Evolutionary conservation across 2,797 vertebrate species (phyloP).

Genomic region (Acridotheres tristis): DNA sequence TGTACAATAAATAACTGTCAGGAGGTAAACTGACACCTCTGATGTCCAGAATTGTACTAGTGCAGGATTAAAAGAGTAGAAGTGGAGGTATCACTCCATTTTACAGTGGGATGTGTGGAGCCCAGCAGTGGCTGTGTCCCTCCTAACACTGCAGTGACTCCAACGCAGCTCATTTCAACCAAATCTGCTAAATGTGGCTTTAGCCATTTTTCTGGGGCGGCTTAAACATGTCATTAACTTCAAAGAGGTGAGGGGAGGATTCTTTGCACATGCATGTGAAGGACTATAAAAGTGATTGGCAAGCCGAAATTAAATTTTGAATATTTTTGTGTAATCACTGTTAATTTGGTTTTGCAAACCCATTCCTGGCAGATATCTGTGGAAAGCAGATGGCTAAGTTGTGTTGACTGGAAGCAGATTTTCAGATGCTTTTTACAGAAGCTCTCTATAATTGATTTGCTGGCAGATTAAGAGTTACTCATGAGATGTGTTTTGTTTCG

Average conservation of each 20-base stretch:
- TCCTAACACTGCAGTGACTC: not conserved
- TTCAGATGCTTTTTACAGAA: conserved; percentile 53
- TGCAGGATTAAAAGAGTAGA: not conserved
- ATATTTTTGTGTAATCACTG: conserved; percentile 32
- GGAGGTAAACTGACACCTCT: not conserved
- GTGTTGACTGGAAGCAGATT: conserved; percentile 67
- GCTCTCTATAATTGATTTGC: conserved; percentile 41
- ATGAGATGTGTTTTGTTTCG: conserved; percentile 33
- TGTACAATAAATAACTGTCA: not conserved
- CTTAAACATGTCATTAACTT: not conserved
- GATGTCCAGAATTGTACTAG: not conserved
- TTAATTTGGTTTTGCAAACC: conserved; percentile 50
- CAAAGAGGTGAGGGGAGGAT: conserved; percentile 8
- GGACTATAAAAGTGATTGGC: conserved; percentile 10
- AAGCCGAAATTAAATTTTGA: conserved; percentile 26
- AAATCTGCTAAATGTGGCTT: not conserved
- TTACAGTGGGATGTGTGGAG: not conserved
- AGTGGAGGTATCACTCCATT: not conserved
- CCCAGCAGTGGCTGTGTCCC: fast-evolving
- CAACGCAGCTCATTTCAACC: not conserved
- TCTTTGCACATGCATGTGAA: not conserved
- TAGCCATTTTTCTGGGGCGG: not conserved
- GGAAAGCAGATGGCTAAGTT: conserved; percentile 54
- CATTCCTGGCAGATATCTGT: conserved; percentile 50
- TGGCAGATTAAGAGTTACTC: conserved; percentile 56